Evolutionary conservation across 2,113 vertebrate species (phyloP), one percentile per base, ranked within the genome.

Genomic region (Melanostigma gelatinosum): DNA sequence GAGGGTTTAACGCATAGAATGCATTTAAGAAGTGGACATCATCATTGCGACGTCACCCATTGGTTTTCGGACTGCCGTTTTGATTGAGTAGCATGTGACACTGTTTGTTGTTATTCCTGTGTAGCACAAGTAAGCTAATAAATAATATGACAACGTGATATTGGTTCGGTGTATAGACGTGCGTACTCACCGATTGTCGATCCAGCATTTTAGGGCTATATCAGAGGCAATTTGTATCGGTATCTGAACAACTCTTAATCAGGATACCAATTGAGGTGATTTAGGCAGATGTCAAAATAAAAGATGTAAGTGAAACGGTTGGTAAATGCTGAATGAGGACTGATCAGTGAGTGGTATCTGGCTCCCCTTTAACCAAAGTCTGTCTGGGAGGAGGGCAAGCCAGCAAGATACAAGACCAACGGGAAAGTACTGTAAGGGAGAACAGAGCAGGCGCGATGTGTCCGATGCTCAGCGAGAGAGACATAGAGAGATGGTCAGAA

Each of bases 341-440:
- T 83, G 78, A 90, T 86, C 80, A 80, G 40, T 85, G 32, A 84
- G 38, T 3, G 27, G 29, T 48, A 71, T 72, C 69, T 71, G 13
- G 36, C 57, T 69, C 34, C 8, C 29, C 58, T 75, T 71, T 85
- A 85, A 85, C 85, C 75, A 85, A 40, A 77, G 69, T 44, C 77
- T 54, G 16, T 67, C 38, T 58, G 22, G 34, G 38, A 42, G 42
- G 36, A 27, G 18, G 4, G 40, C 12, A 48, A 80, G 52, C 4
- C 60, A 40, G 68, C 6, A 11, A 69, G 42, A 75, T 38, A 32
- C 24, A 71, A 66, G 52, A 58, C 46, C 38, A 68, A 22, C 50
- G 64, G 40, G 46, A 42, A 66, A 34, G 44, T 55, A 72, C 48
- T 61, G 73, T 76, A 29, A 48, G 46, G 36, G 1, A 54, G 67